phyloP scores from a whole-genome alignment of 1,140 invertebrate genomes.

The Hypsibius dujardini region DNA sequence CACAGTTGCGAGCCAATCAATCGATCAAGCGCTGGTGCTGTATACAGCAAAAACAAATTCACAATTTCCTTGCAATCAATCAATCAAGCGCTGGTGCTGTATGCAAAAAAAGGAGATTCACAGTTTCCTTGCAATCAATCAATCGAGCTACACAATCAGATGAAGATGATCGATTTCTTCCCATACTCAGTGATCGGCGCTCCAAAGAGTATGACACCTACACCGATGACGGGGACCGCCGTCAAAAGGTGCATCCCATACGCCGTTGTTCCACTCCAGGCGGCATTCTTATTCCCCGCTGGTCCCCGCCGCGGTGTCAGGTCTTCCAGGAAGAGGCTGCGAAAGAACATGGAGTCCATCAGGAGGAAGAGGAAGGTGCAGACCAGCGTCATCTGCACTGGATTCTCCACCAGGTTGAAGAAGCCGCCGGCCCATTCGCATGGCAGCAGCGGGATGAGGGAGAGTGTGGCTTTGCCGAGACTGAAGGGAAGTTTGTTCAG shows the following conservation, averaged over 20 bases:
- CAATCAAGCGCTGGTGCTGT: too few species aligned
- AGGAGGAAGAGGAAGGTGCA: neutral
- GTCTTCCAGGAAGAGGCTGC: neutral
- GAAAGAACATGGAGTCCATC: neutral
- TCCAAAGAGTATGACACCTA: conserved; percentile 44
- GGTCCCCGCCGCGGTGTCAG: neutral
- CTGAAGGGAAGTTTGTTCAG: neutral
- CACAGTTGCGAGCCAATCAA: too few species aligned
- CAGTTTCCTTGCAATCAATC: conserved; percentile 22
- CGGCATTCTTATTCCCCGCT: too few species aligned
- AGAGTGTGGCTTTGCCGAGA: neutral
- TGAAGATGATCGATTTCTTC: neutral
- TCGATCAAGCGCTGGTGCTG: too few species aligned
- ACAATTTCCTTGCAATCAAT: too few species aligned
- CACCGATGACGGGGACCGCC: neutral
- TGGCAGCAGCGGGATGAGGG: neutral
- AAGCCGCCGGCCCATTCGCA: neutral
- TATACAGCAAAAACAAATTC: too few species aligned
- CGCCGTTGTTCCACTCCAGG: too few species aligned
- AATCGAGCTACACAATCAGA: conserved; percentile 35
- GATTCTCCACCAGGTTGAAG: conserved; percentile 3
- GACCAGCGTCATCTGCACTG: neutral
- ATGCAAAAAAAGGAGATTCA: too few species aligned
- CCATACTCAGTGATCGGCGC: conserved; percentile 41
- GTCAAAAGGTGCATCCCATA: neutral